These are phyloP conservation scores for Xanthia icteritia DNA, from an alignment of 2,888 invertebrate genomes.

Conservation along the genomic window DNA sequence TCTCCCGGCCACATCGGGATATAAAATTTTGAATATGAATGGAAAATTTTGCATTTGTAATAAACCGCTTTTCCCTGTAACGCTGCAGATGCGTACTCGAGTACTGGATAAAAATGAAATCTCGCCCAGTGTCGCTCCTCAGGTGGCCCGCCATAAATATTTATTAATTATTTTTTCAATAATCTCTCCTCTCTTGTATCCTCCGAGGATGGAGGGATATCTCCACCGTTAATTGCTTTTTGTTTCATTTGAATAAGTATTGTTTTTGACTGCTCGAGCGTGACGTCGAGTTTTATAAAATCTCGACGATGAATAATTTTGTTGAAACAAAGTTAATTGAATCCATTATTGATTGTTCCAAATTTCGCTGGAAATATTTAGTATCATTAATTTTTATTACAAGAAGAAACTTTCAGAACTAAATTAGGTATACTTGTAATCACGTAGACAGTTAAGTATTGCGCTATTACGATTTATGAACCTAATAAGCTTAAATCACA, in stretches of 20 bases:
- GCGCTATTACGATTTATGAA: background rate
- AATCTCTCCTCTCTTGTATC: slow-evolving; percentile 88
- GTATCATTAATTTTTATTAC: slow-evolving; percentile 55
- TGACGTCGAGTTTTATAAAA: slow-evolving; percentile 85
- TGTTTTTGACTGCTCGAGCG: slow-evolving; percentile 89
- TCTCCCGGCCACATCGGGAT: slow-evolving; percentile 93
- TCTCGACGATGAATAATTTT: slow-evolving; percentile 86
- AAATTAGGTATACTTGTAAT: slow-evolving; percentile 24
- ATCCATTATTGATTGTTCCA: slow-evolving; percentile 78
- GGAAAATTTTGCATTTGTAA: slow-evolving; percentile 96
- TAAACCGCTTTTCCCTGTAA: slow-evolving; percentile 92
- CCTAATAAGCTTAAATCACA: background rate
- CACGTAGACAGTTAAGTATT: background rate
- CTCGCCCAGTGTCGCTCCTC: slow-evolving; percentile 84
- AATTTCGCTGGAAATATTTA: slow-evolving; percentile 65
- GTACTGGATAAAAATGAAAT: slow-evolving; percentile 87
- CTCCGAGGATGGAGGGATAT: slow-evolving; percentile 88
- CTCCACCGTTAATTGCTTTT: slow-evolving; percentile 90
- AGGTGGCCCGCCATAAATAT: slow-evolving; percentile 90
- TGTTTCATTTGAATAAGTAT: slow-evolving; percentile 91
- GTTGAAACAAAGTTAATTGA: slow-evolving; percentile 81
- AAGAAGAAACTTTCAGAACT: slow-evolving; percentile 44
- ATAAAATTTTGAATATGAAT: slow-evolving; percentile 98
- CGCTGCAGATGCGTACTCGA: slow-evolving; percentile 87
- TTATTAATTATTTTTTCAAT: slow-evolving; percentile 91